Conservation (phyloP, 2,113 vertebrate genomes). For the western clawed frog (Xenopus tropicalis) region DNA sequence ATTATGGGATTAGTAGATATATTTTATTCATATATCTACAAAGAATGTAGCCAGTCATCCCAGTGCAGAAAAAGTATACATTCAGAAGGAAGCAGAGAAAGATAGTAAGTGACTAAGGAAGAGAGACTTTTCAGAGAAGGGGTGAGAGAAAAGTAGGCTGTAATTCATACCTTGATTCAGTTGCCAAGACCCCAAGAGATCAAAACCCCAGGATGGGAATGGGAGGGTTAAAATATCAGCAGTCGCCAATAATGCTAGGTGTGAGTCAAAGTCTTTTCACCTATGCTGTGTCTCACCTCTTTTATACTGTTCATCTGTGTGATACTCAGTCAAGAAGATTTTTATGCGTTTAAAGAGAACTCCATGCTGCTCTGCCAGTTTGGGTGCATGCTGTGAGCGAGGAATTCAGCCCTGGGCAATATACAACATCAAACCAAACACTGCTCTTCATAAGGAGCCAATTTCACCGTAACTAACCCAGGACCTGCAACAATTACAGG, state of each 20-base stretch:
- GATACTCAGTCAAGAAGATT: background rate
- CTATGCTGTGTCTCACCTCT: background rate
- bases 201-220: background rate
- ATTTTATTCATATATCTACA: no score
- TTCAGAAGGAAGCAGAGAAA: no score
- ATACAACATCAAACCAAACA: background rate
- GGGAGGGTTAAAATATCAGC: background rate
- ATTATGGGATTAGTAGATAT: no score
- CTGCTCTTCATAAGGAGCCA: background rate
- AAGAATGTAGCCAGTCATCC: no score
- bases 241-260: background rate
- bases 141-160: no score
- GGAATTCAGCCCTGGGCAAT: background rate
- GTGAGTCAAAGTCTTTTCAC: background rate
- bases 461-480: background rate
- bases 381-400: background rate
- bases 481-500: background rate
- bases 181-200: no score
- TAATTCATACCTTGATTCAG: no score
- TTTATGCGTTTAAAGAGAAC: background rate
- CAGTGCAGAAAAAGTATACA: no score
- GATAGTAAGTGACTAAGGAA: no score
- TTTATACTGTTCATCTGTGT: background rate
- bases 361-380: background rate
- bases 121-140: no score